Conservation (phyloP, 1,140 invertebrate genomes). For the Drosophila kikkawai region DNA sequence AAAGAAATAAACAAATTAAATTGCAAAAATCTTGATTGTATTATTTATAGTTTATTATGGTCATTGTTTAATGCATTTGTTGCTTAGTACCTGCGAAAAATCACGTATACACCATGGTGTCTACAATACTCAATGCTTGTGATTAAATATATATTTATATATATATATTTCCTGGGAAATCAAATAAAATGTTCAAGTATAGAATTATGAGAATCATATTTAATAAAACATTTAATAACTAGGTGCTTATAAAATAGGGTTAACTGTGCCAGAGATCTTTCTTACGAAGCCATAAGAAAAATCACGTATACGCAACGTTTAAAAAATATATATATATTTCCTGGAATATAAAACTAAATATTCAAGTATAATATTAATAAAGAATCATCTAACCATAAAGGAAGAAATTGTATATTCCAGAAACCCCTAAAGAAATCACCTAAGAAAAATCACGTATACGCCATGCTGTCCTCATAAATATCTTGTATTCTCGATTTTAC, state of each 20-base stretch:
- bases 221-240: not conserved
- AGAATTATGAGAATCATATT: not conserved
- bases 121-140: constrained; percentile 4
- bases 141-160: not conserved
- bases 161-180: constrained; percentile 15
- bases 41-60: constrained; percentile 1
- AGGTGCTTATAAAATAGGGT: not conserved
- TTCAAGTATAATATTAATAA: too few relatives aligned
- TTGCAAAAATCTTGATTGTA: not conserved
- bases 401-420: too few relatives aligned
- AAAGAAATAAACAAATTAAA: not conserved
- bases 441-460: not conserved
- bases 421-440: too few relatives aligned
- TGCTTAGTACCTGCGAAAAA: constrained; percentile 8
- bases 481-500: not conserved
- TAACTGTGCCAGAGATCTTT: too few relatives aligned
- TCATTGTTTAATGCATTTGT: constrained; percentile 3
- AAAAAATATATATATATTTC: too few relatives aligned
- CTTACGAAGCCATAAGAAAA: not conserved
- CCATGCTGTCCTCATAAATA: not conserved
- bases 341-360: too few relatives aligned
- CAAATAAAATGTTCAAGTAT: not conserved
- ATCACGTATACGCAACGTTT: not conserved
- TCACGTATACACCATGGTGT: constrained; percentile 7
- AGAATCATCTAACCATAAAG: too few relatives aligned